A percentile compares a stretch with the other conserved stretches of the same genome.
These are phyloP conservation scores for Etheostoma perlongum DNA, from an alignment of 2,797 vertebrate species.

Conservation along the genomic window DNA sequence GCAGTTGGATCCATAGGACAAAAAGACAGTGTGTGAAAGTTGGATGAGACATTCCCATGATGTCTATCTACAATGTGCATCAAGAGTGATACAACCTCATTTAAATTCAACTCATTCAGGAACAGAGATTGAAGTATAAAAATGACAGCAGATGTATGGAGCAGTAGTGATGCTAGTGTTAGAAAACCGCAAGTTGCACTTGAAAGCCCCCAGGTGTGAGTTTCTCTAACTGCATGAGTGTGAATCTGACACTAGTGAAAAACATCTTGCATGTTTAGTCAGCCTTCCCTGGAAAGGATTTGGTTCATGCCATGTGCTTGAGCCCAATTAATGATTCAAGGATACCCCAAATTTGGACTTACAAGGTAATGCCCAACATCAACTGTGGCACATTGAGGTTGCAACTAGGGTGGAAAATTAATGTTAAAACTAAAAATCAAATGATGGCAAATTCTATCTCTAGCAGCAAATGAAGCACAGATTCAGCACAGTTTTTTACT, in stretches of 20 bases:
- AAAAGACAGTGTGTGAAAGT: conserved; percentile 1
- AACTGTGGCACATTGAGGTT: not conserved
- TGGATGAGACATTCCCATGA: conserved; percentile 13
- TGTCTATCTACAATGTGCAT: not conserved
- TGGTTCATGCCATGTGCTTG: not conserved
- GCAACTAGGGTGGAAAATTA: conserved; percentile 27
- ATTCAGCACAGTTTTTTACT: conserved; percentile 17
- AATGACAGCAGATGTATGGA: conserved; percentile 2
- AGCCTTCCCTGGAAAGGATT: not conserved
- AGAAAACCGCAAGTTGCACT: conserved; percentile 15
- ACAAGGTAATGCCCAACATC: not conserved
- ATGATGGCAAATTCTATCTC: conserved; percentile 16
- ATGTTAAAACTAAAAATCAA: conserved; percentile 8
- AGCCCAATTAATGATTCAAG: conserved; percentile 4
- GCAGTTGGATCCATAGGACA: conserved; percentile 21
- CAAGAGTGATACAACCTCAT: too few species aligned
- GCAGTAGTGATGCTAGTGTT: not conserved
- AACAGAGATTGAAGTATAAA: not conserved
- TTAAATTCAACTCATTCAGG: not conserved
- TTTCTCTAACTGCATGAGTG: not conserved
- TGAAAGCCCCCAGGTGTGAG: conserved; percentile 9
- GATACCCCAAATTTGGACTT: not conserved
- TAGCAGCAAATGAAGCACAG: conserved; percentile 15
- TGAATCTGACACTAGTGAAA: conserved; percentile 14
- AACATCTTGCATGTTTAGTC: conserved; percentile 10